These are phyloP conservation scores for Datnioides undecimradiatus DNA, from an alignment of 2,113 vertebrate species.

Conservation along the genomic window DNA sequence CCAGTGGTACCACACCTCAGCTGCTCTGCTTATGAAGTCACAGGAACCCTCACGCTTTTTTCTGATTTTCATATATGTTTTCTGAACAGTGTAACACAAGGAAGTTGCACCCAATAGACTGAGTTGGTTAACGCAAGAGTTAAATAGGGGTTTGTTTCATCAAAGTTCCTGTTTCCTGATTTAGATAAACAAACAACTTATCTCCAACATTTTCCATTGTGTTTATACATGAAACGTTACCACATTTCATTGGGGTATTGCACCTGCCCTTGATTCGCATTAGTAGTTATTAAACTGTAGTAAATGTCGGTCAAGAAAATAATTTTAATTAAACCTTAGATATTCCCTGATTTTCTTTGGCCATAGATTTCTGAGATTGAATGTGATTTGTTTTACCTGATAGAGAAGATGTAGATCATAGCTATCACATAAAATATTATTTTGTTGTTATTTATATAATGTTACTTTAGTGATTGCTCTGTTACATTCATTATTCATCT, in stretches of 20 bases:
- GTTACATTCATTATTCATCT: too few relatives aligned
- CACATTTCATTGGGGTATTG: background rate
- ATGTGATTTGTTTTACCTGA: background rate
- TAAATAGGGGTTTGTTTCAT: constrained; percentile 9
- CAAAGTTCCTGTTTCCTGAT: constrained; percentile 18
- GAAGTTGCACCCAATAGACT: constrained; percentile 30
- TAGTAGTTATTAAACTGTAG: background rate
- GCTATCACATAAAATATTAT: background rate
- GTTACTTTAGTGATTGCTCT: too few relatives aligned
- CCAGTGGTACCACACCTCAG: background rate
- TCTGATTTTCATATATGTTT: background rate
- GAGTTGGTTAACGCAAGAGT: constrained; percentile 7
- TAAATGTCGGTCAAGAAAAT: background rate
- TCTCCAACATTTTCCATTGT: background rate
- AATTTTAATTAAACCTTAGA: background rate
- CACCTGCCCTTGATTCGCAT: background rate
- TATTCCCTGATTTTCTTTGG: background rate
- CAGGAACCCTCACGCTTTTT: constrained; percentile 8
- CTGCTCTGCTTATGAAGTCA: background rate
- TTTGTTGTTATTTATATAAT: background rate
- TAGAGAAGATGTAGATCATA: background rate
- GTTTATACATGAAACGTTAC: background rate
- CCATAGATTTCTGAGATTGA: background rate
- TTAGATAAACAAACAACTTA: background rate
- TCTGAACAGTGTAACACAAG: background rate